A percentile compares a stretch with the other conserved stretches of the same genome.
Evolutionary conservation across 2,888 invertebrate species (phyloP).

Genomic region (Digitonthophagus gazella): DNA sequence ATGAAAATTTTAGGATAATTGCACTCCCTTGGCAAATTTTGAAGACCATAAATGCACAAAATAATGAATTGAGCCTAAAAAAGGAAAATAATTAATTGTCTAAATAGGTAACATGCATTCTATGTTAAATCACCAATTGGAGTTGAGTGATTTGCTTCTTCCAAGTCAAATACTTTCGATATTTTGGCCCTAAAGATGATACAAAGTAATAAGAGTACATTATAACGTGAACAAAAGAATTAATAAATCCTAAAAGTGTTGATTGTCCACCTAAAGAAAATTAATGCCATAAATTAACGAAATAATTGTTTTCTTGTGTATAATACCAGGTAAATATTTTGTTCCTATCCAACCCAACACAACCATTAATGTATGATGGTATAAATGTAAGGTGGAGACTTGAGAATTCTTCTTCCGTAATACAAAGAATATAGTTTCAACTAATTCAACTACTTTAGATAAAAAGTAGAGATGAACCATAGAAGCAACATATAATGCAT

Average conservation of each 20-base stretch:
- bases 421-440: neutral
- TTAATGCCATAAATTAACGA: neutral
- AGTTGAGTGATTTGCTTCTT: slow-evolving; percentile 82
- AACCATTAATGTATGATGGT: slow-evolving; percentile 7
- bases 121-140: slow-evolving; percentile 65
- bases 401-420: slow-evolving; percentile 3
- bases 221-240: slow-evolving; percentile 72
- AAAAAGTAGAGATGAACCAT: neutral
- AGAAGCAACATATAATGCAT: too few species aligned
- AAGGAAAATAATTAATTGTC: neutral
- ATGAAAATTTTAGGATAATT: slow-evolving; percentile 20
- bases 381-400: slow-evolving; percentile 8
- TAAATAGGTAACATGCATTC: neutral
- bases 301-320: neutral
- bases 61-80: slow-evolving; percentile 31
- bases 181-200: slow-evolving; percentile 67
- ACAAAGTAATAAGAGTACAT: slow-evolving; percentile 84
- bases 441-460: neutral
- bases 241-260: slow-evolving; percentile 57
- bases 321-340: slow-evolving; percentile 1
- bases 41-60: slow-evolving; percentile 22
- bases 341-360: neutral
- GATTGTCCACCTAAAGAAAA: slow-evolving; percentile 18
- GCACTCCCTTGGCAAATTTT: slow-evolving; percentile 23
- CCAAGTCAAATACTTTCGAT: slow-evolving; percentile 67